Evolutionary conservation across 2,888 invertebrate species (phyloP), one percentile per base, ranked within the genome.

Genomic region (Stenodera caucasica): DNA sequence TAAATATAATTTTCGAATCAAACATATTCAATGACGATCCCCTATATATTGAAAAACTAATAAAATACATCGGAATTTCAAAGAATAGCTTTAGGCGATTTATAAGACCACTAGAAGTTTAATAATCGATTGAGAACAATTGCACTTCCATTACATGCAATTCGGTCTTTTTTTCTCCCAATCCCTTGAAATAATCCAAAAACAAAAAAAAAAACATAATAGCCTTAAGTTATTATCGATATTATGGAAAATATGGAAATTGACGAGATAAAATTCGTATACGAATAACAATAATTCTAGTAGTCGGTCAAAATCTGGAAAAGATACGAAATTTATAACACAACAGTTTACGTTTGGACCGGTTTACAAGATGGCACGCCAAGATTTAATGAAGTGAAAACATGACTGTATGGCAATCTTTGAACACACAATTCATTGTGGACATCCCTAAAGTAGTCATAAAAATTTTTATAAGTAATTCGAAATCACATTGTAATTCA

Each of bases 321-420:
- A n/a, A n/a, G n/a, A n/a, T n/a, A n/a, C n/a, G n/a, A n/a, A n/a
- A n/a, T n/a, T n/a, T n/a, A n/a, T n/a, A n/a, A n/a, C n/a, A 26
- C 54, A 61, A 61, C 61, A 61, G 61, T 61, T 61, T 57, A 58
- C 57, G 61, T 56, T 63, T 56, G 54, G 54, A 59, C 63, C 63
- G 63, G 59, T 59, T 59, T 63, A 53, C 57, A 29, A 53, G 59
- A 62, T 56, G 53, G 49, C 67, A 67, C 66, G 69, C 63, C 64
- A 63, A 64, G 59, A 70, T 68, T 69, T 69, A 70, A 70, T 71
- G 68, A 73, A 74, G 74, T 71, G 71, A 71, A 73, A 74, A 71
- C 68, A 71, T 57, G 52, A 54, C 51, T 52, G 55, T 55, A 55
- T 61, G 54, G 57, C 57, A 55, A 53, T 33, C 32, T 33, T 4